Evolutionary conservation across 2,113 vertebrate genomes (phyloP).

Genomic region (Heterocephalus glaber): DNA sequence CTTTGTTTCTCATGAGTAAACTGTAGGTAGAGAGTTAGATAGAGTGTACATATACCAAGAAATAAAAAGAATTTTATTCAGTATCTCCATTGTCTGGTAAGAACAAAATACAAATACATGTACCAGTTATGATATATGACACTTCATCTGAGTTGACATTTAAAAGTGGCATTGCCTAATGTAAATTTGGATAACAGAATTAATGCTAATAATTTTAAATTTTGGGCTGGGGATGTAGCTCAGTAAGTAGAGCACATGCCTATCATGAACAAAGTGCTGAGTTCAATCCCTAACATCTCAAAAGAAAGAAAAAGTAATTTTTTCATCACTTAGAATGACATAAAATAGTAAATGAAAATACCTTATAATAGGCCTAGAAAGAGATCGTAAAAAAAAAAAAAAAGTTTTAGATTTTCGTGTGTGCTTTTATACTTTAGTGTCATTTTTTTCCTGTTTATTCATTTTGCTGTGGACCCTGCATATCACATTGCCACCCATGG

Average conservation of each 20-base stretch:
- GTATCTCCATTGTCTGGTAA: slow-evolving; percentile 27
- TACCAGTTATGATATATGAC: not conserved
- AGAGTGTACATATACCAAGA: not conserved
- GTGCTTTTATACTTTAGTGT: not conserved
- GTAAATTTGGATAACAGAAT: slow-evolving; percentile 24
- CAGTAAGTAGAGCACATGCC: not conserved
- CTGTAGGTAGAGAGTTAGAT: not conserved
- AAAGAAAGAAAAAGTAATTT: not conserved
- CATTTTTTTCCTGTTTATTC: not conserved
- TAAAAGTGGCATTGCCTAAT: slow-evolving; percentile 46
- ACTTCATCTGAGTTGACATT: slow-evolving; percentile 47
- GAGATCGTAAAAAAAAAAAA: not conserved
- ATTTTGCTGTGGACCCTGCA: not conserved
- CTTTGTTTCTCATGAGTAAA: not conserved
- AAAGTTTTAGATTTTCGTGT: not conserved
- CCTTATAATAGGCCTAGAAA: not conserved
- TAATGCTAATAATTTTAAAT: slow-evolving; percentile 37
- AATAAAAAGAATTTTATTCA: not conserved
- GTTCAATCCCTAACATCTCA: not conserved
- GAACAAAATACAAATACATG: slow-evolving; percentile 38
- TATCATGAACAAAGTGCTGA: not conserved
- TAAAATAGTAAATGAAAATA: slow-evolving; percentile 36
- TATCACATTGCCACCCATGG: not conserved
- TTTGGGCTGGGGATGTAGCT: not conserved
- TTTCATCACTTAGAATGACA: slow-evolving; percentile 51